Conservation (phyloP, 2,888 invertebrate species). For the Gastracanthus pulcherrimus region DNA sequence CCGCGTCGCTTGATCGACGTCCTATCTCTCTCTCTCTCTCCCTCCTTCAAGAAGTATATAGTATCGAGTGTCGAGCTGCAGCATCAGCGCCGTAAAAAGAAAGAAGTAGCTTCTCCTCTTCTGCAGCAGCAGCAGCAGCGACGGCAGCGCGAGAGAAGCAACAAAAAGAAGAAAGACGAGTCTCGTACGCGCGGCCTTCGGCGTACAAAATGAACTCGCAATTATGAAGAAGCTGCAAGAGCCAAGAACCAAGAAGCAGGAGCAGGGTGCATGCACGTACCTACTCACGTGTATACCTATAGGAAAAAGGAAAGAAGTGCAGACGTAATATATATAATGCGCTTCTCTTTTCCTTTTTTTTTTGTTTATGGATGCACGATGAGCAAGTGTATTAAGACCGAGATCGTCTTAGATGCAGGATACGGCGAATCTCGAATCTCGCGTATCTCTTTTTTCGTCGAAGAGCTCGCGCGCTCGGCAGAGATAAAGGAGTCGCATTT, state of each 20-base stretch:
- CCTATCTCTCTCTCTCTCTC: neutral
- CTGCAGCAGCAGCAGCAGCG: neutral
- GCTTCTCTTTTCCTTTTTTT: too few relatives aligned
- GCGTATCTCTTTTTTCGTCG: too few relatives aligned
- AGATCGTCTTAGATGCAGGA: too few relatives aligned
- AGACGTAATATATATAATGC: too few relatives aligned
- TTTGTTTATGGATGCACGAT: too few relatives aligned
- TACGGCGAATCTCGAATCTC: too few relatives aligned
- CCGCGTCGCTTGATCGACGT: too few relatives aligned
- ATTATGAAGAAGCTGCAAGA: conserved; percentile 43
- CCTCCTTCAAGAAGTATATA: neutral
- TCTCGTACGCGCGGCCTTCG: conserved; percentile 17
- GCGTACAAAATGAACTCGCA: conserved; percentile 38
- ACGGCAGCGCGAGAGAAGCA: neutral
- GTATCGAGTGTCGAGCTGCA: neutral
- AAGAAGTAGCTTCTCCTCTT: neutral
- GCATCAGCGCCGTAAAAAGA: neutral
- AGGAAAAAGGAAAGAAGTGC: conserved; percentile 4
- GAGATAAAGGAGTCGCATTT: too few relatives aligned
- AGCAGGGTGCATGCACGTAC: too few relatives aligned
- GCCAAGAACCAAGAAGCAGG: neutral
- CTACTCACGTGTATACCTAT: too few relatives aligned
- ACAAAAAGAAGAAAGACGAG: neutral
- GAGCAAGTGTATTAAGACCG: too few relatives aligned
- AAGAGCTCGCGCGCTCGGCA: too few relatives aligned